Evolutionary conservation across 2,888 invertebrate genomes (phyloP).

Genomic region (Nebria salina): DNA sequence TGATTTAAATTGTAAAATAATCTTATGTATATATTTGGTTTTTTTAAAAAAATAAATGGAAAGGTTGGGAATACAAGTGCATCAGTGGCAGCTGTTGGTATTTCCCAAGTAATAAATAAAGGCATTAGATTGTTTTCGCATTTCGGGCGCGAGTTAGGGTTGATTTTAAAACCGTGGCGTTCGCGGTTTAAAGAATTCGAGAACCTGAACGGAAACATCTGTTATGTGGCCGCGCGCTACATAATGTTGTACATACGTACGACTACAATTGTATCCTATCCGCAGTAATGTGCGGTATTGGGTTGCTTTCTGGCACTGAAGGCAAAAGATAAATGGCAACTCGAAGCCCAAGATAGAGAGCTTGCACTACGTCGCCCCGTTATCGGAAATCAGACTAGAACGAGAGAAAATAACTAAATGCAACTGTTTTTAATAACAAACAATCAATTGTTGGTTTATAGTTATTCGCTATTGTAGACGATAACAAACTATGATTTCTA

Average conservation of each 20-base stretch:
- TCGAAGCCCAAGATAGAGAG: not conserved
- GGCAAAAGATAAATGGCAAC: slow-evolving; percentile 48
- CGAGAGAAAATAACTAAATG: too few relatives aligned
- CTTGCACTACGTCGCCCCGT: not conserved
- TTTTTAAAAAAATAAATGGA: too few relatives aligned
- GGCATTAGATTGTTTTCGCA: slow-evolving; percentile 14
- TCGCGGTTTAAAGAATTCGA: not conserved
- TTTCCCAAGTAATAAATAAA: slow-evolving; percentile 18
- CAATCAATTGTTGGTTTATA: too few relatives aligned
- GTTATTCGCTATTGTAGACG: too few relatives aligned
- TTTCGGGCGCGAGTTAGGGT: not conserved
- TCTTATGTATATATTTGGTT: too few relatives aligned
- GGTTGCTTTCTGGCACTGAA: slow-evolving; percentile 53
- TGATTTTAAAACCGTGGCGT: slow-evolving; percentile 4
- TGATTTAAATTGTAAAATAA: too few relatives aligned
- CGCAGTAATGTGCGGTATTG: slow-evolving; percentile 52
- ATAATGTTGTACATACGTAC: slow-evolving; percentile 49
- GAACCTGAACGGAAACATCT: slow-evolving; percentile 27
- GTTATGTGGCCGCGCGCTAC: slow-evolving; percentile 25
- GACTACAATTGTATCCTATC: slow-evolving; percentile 52
- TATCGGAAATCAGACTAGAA: not conserved
- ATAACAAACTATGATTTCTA: too few relatives aligned
- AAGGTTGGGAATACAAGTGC: not conserved
- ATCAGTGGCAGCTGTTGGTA: not conserved
- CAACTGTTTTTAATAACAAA: too few relatives aligned